Evolutionary conservation across 1,140 invertebrate species (phyloP).

Genomic region (Pseudobourletiella spinata): DNA sequence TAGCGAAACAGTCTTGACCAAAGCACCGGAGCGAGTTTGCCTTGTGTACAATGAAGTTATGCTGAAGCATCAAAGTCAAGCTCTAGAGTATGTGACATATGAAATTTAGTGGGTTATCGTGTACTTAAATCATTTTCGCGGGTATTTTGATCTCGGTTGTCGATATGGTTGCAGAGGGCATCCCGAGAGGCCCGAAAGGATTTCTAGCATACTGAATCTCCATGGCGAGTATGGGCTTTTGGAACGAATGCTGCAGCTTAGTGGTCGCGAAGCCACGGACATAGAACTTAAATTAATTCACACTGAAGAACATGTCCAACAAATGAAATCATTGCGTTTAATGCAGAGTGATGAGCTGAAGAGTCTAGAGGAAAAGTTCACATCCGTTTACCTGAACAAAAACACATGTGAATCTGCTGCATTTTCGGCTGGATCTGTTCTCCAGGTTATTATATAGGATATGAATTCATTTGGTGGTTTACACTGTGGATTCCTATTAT

Average conservation of each 20-base stretch:
- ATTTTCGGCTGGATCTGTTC: constrained; percentile 60
- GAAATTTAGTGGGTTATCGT: too few species aligned
- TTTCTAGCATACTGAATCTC: constrained; percentile 57
- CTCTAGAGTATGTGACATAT: too few species aligned
- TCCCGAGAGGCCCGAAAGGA: constrained; percentile 67
- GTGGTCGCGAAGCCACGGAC: constrained; percentile 52
- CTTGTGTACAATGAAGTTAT: constrained; percentile 68
- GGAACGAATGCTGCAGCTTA: constrained; percentile 50
- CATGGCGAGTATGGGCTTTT: constrained; percentile 58
- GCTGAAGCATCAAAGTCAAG: constrained; percentile 62
- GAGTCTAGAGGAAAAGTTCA: constrained; percentile 51
- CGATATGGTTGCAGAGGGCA: constrained; percentile 53
- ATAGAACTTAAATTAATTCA: constrained; percentile 62
- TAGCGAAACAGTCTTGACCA: too few species aligned
- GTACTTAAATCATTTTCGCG: too few species aligned
- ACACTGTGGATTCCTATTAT: neutral
- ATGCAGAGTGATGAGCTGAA: constrained; percentile 47
- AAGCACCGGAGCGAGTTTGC: constrained; percentile 52
- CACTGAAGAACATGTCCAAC: constrained; percentile 52
- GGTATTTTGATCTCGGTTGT: too few species aligned
- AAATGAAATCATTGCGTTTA: constrained; percentile 46
- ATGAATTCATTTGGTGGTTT: neutral
- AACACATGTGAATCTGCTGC: constrained; percentile 51
- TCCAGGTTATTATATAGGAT: constrained; percentile 47
- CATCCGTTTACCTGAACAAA: constrained; percentile 58